Percentiles rank a stretch among this genome's conserved stretches.
Conservation (phyloP, 2,113 vertebrate species). For the Dipodomys merriami region DNA sequence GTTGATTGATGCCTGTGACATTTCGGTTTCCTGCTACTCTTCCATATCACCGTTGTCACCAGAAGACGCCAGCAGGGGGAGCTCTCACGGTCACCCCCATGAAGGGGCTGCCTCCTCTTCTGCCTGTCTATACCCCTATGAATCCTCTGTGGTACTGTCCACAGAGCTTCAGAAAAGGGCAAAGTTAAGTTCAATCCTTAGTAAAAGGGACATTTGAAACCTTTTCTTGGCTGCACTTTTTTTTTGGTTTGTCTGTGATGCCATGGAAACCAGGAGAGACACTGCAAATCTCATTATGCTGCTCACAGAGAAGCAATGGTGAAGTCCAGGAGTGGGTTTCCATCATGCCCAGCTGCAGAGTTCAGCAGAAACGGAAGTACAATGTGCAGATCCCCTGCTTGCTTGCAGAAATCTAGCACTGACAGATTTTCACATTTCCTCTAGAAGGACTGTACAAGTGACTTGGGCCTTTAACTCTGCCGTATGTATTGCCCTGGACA, state of each 20-base stretch:
- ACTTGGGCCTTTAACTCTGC: background rate
- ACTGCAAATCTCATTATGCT: background rate
- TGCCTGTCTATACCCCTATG: rapidly evolving
- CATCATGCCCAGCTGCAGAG: background rate
- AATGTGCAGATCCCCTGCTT: background rate
- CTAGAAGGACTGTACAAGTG: background rate
- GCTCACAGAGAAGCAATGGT: background rate
- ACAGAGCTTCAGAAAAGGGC: background rate
- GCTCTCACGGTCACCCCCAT: background rate
- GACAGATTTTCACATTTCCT: background rate
- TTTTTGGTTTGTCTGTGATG: background rate
- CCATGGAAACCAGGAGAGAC: background rate
- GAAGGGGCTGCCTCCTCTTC: background rate
- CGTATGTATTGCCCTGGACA: background rate
- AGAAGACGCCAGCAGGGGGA: background rate
- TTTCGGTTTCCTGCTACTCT: background rate
- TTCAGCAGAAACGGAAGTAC: constrained; percentile 17
- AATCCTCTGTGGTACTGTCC: background rate
- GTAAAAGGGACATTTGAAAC: background rate
- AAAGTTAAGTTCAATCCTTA: background rate
- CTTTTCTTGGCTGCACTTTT: background rate
- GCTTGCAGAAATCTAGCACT: background rate
- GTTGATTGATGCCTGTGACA: background rate
- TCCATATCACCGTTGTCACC: background rate
- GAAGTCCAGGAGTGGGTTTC: background rate